phyloP scores from a whole-genome alignment of 1,140 invertebrate genomes.

The Cherax destructor region DNA sequence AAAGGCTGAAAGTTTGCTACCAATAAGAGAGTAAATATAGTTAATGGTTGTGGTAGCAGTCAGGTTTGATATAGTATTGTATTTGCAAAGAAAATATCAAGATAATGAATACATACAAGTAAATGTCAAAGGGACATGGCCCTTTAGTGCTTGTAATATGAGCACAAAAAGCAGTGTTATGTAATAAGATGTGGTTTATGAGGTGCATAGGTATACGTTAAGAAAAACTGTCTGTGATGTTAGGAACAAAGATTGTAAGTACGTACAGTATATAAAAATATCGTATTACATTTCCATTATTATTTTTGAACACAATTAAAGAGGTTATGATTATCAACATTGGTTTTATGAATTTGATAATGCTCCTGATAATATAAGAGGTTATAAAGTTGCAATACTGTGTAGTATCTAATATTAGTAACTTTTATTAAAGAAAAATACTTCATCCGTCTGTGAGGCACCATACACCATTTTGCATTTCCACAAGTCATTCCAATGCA shows the following conservation, averaged over 20 bases:
- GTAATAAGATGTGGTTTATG: not conserved
- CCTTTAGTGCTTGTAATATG: not conserved
- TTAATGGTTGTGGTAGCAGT: not conserved
- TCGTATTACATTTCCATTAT: not conserved
- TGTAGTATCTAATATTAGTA: not conserved
- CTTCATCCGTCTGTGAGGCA: not conserved
- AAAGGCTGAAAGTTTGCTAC: not conserved
- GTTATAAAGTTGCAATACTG: not conserved
- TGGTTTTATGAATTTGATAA: not conserved
- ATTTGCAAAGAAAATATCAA: not conserved
- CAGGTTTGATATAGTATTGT: not conserved
- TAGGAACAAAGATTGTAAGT: constrained; percentile 27
- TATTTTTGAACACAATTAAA: not conserved
- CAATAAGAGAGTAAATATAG: not conserved
- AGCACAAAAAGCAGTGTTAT: not conserved
- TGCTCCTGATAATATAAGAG: not conserved
- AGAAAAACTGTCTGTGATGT: constrained; percentile 12
- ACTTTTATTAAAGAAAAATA: not conserved
- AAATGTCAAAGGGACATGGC: not conserved
- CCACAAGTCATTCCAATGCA: constrained; percentile 31
- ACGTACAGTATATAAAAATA: not conserved
- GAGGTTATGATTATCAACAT: not conserved
- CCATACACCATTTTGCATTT: constrained; percentile 39
- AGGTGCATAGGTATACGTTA: constrained; percentile 1
- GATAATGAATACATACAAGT: not conserved